Evolutionary conservation across 2,888 invertebrate genomes (phyloP).

Genomic region (Ochropleura leucogaster): DNA sequence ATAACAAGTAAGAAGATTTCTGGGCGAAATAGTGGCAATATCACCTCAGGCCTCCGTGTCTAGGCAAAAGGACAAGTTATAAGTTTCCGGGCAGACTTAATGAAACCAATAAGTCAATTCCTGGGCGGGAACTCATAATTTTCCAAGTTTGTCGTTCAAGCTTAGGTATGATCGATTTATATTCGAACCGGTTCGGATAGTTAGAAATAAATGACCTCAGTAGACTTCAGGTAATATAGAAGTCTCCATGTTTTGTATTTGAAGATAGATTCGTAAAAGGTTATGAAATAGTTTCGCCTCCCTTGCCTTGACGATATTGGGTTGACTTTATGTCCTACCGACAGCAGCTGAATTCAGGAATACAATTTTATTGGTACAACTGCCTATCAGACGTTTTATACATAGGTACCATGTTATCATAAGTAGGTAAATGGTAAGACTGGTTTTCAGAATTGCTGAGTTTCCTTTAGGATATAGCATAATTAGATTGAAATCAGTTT

Average conservation of each 20-base stretch:
- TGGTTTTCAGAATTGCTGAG: neutral
- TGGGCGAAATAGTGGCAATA: neutral
- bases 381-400: neutral
- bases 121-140: slow-evolving; percentile 43
- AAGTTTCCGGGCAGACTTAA: slow-evolving; percentile 34
- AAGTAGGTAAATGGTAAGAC: neutral
- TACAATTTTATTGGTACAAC: neutral
- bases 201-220: neutral
- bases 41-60: neutral
- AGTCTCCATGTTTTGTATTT: neutral
- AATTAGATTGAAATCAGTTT: neutral
- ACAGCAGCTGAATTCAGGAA: neutral
- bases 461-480: neutral
- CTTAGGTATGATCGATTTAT: slow-evolving; percentile 25
- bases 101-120: slow-evolving; percentile 49
- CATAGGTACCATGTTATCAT: too few relatives aligned
- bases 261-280: neutral
- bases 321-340: neutral
- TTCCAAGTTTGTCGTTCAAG: slow-evolving; percentile 30
- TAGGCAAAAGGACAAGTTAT: slow-evolving; percentile 18
- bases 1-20: neutral
- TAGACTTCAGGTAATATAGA: neutral
- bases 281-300: neutral
- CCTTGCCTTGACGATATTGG: neutral
- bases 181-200: neutral